These are phyloP conservation scores for Lycia hirtaria DNA, from an alignment of 2,888 invertebrate genomes.

Conservation along the genomic window DNA sequence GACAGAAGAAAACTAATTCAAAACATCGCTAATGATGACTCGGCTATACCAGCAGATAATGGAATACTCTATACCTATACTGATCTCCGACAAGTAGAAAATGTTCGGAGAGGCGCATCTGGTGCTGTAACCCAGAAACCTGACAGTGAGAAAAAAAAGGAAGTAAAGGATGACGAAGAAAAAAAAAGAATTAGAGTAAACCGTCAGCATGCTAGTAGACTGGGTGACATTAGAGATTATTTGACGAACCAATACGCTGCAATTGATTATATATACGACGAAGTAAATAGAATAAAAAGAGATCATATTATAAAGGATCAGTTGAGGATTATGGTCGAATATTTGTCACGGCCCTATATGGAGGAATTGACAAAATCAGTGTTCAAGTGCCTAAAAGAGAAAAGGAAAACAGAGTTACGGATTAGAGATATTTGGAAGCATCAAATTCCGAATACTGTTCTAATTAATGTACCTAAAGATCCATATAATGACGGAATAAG, in stretches of 20 bases:
- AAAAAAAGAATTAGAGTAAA: too few relatives aligned
- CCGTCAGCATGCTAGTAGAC: constrained; percentile 41
- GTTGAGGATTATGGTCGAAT: constrained; percentile 52
- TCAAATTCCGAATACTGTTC: constrained; percentile 48
- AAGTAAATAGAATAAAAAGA: constrained; percentile 53
- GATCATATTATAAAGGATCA: constrained; percentile 45
- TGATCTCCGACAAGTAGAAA: too few relatives aligned
- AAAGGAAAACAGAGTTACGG: background rate
- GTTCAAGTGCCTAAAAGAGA: constrained; percentile 38
- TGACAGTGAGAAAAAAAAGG: too few relatives aligned
- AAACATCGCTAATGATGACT: background rate
- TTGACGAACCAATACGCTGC: constrained; percentile 40
- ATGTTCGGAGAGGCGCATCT: too few relatives aligned
- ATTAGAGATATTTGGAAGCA: constrained; percentile 15
- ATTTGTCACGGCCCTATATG: constrained; percentile 44
- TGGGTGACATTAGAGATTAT: constrained; percentile 45
- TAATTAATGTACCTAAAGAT: constrained; percentile 48
- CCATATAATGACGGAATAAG: constrained; percentile 48
- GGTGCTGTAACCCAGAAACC: too few relatives aligned
- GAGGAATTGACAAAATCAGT: constrained; percentile 37
- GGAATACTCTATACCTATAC: too few relatives aligned
- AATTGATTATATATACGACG: constrained; percentile 54
- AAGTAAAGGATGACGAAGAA: too few relatives aligned
- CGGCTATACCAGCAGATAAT: too few relatives aligned
- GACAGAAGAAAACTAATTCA: background rate